phyloP scores from a whole-genome alignment of 2,797 vertebrate genomes.

The Catostomus latipinnis region DNA sequence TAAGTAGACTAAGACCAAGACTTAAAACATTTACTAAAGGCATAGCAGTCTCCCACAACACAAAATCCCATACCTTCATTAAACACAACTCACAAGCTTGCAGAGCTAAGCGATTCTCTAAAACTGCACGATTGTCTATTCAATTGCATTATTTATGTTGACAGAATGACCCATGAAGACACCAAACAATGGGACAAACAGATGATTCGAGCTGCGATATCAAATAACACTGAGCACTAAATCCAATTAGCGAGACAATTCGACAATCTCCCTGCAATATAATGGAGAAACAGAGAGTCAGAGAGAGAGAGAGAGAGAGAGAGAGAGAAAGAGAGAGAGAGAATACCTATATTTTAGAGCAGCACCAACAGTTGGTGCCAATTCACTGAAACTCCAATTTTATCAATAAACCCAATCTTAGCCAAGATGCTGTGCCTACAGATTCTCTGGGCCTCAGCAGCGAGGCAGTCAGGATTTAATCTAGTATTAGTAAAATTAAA shows the following conservation, averaged over 20 bases:
- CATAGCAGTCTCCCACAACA: background rate
- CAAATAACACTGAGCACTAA: conserved; percentile 58
- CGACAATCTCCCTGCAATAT: conserved; percentile 41
- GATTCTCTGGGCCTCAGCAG: conserved; percentile 16
- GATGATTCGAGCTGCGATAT: conserved; percentile 77
- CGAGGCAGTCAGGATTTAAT: conserved; percentile 24
- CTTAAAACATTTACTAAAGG: background rate
- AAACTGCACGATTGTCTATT: conserved; percentile 53
- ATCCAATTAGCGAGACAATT: conserved; percentile 55
- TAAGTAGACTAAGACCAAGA: background rate
- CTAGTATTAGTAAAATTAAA: conserved; percentile 51
- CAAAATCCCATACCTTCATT: conserved; percentile 23
- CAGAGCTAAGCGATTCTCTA: conserved; percentile 61
- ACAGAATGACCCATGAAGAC: conserved; percentile 64
- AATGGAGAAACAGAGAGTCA: conserved; percentile 31
- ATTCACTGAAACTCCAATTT: conserved; percentile 34
- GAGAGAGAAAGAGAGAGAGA: conserved; percentile 1
- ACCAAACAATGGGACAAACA: conserved; percentile 72
- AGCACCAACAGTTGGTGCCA: conserved; percentile 41
- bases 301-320: conserved; percentile 17
- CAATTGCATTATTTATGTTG: conserved; percentile 43
- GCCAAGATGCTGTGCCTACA: conserved; percentile 9
- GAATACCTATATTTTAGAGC: conserved; percentile 19
- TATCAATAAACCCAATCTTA: conserved; percentile 50
- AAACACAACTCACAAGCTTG: conserved; percentile 35